These are phyloP conservation scores for Lepidotrigona ventralis DNA, from an alignment of 1,140 invertebrate genomes.

Conservation along the genomic window DNA sequence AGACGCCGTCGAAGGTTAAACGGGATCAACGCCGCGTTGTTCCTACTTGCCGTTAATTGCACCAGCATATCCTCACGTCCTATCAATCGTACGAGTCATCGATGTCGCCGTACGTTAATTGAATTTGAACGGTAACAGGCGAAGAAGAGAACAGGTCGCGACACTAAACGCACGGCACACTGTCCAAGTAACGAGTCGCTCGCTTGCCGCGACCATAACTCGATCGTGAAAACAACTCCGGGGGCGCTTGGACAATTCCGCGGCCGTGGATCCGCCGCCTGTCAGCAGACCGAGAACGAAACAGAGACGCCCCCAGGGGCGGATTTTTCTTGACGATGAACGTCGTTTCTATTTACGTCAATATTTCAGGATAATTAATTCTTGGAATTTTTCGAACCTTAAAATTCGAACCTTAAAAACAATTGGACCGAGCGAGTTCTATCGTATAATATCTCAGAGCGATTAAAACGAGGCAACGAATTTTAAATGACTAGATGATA, in stretches of 20 bases:
- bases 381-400: too few relatives aligned
- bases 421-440: too few relatives aligned
- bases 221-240: too few relatives aligned
- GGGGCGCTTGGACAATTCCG: background rate
- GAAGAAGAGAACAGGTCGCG: background rate
- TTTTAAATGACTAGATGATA: too few relatives aligned
- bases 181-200: conserved; percentile 3
- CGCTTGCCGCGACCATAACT: background rate
- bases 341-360: too few relatives aligned
- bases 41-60: conserved; percentile 48
- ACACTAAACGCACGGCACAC: background rate
- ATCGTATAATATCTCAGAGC: too few relatives aligned
- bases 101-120: conserved; percentile 35
- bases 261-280: background rate
- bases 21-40: conserved; percentile 20
- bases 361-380: too few relatives aligned
- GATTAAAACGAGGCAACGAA: too few relatives aligned
- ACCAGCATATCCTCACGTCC: background rate
- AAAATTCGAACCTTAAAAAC: too few relatives aligned
- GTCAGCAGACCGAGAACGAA: background rate
- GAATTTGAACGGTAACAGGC: background rate
- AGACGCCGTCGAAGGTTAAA: conserved; percentile 10
- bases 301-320: too few relatives aligned
- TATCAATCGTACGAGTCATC: conserved; percentile 35
- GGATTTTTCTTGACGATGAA: too few relatives aligned